Base-by-base conservation (phyloP, 2,113 vertebrate species). In the Typhlomys cinereus region DNA sequence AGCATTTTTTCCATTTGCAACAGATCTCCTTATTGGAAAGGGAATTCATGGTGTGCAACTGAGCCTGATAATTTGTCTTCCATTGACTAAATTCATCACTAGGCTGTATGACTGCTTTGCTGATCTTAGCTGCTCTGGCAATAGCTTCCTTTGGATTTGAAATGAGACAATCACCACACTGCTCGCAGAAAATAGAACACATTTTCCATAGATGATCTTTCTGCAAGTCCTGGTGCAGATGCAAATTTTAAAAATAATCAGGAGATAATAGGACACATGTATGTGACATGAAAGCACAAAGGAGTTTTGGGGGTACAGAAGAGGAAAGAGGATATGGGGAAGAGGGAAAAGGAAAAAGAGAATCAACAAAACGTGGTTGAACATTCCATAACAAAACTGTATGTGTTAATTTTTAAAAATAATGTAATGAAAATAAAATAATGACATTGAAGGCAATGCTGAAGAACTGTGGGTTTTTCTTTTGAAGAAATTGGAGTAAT, bases 81-180 rank as follows among this genome's bases (percentile, higher is more conserved):
- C 59, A 29, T 91, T 52, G 11, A 61, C 13, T 34, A 23, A 29
- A 71, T 75, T 80, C 69, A 57, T 94, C 81, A 64, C 21, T 64
- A 57, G 41, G 46, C 39, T 71, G 5, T 76, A 20, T 85, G 79
- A 57, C 34, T 89, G 36, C 44, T 41, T 71, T 76, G 64, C 76
- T 94, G 91, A 83, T 80, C 59, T 29, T 75, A 90, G 82, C n/a
- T 62, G 36, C 50, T 80, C 66, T 87, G 52, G 39, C 79, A 92
- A 54, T 90, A 54, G 12, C 70, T 23, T 36, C 36, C 11, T 75
- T 59, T 89, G 12, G 57, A 48, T 59, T 76, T 91, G 52, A 93
- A 85, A 76, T 89, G 59, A 94, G 93, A 86, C 15, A 50, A 95
- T 92, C 36, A 66, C 36, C 92, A 75, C 12, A 92, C 6, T 34